Percentiles rank a stretch among this genome's conserved stretches.
Evolutionary conservation across 2,113 vertebrate species (phyloP).

Genomic region (Triplophysa tibetana): DNA sequence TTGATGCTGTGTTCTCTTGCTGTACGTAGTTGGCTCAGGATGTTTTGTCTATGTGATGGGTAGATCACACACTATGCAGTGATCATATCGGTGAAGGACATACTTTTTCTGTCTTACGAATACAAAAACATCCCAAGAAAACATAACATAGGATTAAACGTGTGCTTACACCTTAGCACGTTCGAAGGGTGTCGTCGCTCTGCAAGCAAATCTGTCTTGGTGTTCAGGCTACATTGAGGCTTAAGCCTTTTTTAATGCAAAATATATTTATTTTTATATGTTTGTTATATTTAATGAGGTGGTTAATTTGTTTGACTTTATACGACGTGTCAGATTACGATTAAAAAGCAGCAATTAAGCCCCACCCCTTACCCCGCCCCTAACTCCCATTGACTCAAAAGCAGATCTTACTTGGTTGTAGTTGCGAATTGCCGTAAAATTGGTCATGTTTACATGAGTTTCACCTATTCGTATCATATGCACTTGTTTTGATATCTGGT

Average conservation of each 20-base stretch:
- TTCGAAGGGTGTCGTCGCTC: background rate
- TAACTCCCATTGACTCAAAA: no score
- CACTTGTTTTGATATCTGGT: background rate
- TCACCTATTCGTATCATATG: background rate
- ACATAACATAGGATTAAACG: slow-evolving; percentile 28
- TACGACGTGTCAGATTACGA: no score
- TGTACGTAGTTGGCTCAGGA: slow-evolving; percentile 12
- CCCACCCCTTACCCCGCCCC: no score
- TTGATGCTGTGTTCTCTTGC: background rate
- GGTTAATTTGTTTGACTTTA: no score
- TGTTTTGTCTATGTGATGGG: slow-evolving; percentile 40
- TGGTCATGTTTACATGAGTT: background rate
- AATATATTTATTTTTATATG: no score
- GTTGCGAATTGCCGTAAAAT: no score
- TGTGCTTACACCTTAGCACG: background rate
- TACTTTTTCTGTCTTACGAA: slow-evolving; percentile 14
- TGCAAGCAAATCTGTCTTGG: background rate
- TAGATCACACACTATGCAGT: slow-evolving; percentile 11
- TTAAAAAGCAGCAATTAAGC: no score
- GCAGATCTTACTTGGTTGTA: no score
- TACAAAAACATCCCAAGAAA: slow-evolving; percentile 21
- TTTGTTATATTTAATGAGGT: no score
- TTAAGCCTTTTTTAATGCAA: no score
- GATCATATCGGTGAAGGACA: slow-evolving; percentile 30
- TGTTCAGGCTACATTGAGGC: no score